Evolutionary conservation across 2,113 vertebrate species (phyloP).

Genomic region (Ochotona princeps): DNA sequence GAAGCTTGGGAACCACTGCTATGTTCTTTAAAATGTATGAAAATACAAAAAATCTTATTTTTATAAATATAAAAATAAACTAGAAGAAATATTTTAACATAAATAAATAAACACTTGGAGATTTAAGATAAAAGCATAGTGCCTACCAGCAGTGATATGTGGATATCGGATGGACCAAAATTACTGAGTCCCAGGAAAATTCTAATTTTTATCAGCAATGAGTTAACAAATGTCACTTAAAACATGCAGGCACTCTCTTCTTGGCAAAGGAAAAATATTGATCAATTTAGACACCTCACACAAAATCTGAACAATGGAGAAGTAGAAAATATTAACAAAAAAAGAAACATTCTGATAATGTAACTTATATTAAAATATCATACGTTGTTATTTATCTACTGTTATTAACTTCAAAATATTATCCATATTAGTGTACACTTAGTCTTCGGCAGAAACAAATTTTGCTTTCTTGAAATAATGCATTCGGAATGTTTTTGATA

Average conservation of each 20-base stretch:
- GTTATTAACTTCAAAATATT: neutral
- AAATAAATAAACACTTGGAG: no score
- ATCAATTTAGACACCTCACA: neutral
- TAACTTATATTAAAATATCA: neutral
- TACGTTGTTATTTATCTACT: neutral
- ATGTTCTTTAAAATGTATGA: no score
- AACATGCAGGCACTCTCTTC: neutral
- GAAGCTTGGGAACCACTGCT: no score
- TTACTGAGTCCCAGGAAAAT: neutral
- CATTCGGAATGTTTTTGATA: neutral
- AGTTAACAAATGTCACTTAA: neutral
- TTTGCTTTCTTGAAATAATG: slow-evolving; percentile 43
- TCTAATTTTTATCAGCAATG: neutral
- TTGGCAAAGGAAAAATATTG: neutral
- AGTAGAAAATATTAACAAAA: neutral
- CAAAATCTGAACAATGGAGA: neutral
- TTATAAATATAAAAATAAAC: no score
- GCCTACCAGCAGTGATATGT: neutral
- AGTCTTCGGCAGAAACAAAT: neutral
- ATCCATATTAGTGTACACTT: neutral
- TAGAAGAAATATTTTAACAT: no score
- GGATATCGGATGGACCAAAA: neutral
- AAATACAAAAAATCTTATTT: no score
- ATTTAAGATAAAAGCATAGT: no score
- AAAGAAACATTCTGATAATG: neutral